Evolutionary conservation across 2,797 vertebrate genomes (phyloP).

Genomic region (Nannoperca obscura): DNA sequence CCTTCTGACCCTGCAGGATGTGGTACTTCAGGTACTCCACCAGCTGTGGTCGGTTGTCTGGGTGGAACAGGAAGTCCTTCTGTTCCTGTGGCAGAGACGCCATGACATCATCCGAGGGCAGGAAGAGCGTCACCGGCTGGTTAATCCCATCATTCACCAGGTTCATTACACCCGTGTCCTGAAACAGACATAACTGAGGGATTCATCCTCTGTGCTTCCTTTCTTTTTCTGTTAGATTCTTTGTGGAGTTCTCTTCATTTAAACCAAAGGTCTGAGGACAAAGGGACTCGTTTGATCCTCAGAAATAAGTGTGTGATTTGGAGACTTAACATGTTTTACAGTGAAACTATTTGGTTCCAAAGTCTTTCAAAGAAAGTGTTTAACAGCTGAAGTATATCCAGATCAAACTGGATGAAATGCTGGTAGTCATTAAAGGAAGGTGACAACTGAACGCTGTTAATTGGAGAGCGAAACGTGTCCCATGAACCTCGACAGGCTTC

Average conservation of each 20-base stretch:
- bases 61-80: slow-evolving; percentile 89
- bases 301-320: background rate
- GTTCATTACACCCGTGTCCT: slow-evolving; percentile 88
- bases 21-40: slow-evolving; percentile 92
- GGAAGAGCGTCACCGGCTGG: slow-evolving; percentile 90
- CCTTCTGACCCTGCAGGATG: slow-evolving; percentile 86
- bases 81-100: slow-evolving; percentile 86
- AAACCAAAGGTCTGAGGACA: background rate
- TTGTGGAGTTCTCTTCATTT: no score
- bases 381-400: no score
- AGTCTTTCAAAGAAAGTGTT: no score
- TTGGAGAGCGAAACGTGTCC: background rate
- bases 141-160: slow-evolving; percentile 83
- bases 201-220: no score
- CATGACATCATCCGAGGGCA: slow-evolving; percentile 89
- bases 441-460: background rate
- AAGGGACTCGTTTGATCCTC: background rate
- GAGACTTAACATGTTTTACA: background rate
- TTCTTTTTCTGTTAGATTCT: no score
- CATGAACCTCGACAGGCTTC: background rate
- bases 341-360: background rate
- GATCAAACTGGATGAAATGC: background rate
- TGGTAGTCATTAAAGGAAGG: background rate
- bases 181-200: slow-evolving; percentile 20
- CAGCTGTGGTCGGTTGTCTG: slow-evolving; percentile 86